Evolutionary conservation across 2,797 vertebrate species (phyloP), one percentile per base, ranked within the genome.

Genomic region (Phylloscopus collybita): DNA sequence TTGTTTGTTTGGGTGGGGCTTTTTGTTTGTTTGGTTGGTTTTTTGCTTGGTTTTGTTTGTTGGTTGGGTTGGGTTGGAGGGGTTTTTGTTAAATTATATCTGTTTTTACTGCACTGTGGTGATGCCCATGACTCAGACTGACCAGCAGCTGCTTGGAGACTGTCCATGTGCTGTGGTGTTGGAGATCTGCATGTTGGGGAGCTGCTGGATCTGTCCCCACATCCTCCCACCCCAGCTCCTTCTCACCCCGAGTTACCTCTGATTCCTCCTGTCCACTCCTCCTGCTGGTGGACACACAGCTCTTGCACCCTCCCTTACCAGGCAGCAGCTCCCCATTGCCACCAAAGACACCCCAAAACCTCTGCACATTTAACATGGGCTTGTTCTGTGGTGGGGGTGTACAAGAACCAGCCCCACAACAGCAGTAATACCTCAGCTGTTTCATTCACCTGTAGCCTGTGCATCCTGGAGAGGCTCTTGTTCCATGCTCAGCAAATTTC

Each of bases 101-200:
- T 25, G 8, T 0, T 51, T 70, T 80, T 30, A 26, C 25, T 64
- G 20, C 26, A 2, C 11, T 42, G 29, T 25, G 22, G 14, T 26
- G 59, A 17, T 64, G 7, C 2, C 17, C 47, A 44, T 5, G 16
- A 27, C 16, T 13, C 22, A 57, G 44, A 26, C 9, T 12, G 26
- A 47, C 2, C 1, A 3, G 20, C 34, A 44, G 12, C 20, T 60
- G 4, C 10, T 30, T 32, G 59, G 21, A 40, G 27, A 13, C 11
- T 36, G 4, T 4, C 67, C 6, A 0, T 17, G 7, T 13, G 14
- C 19, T 60, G 10, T 10, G 18, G 17, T 1, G 2, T 0, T n/a
- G 44, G 25, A 62, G 29, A 57, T 11, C 16, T 36, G 38, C 25
- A 2, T 1, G 2, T 0, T n/a, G 44, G 25, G 59, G 29, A 57